Base-by-base conservation (phyloP, 35 echinoderm and acorn worm genomes). In the Apostichopus japonicus region DNA sequence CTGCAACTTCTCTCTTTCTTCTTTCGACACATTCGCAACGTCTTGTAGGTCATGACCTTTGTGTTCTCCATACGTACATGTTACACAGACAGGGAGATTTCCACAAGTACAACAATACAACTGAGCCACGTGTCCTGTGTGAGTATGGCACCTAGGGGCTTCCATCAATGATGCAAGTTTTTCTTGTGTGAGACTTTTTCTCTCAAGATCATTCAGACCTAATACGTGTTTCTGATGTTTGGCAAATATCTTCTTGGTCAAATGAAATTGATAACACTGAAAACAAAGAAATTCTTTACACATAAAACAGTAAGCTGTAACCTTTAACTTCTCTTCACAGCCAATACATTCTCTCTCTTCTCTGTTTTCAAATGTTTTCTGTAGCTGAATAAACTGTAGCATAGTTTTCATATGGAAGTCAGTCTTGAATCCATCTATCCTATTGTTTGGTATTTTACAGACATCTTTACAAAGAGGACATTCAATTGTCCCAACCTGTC, bases 281-380 rank as follows among this genome's bases (percentile, higher is more conserved):
- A 19, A 16, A 54, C 86, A 89, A 13, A 89, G 23, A 53, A 89
- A 89, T 5, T 72, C n/a, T 6, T 52, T 89, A 19, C 86, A 89
- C 27, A 55, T 89, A 22, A 89, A 89, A 16, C 86, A 89, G n/a
- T 72, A 89, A 4, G 86, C 59, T 72, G 23, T 24, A 75, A 54
- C 62, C 11, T 51, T 75, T 44, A 52, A 6, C 3, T 89, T n/a
- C 62, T 89, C 72, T n/a, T 13, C 56, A 58, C 81, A 84, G 53
- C 81, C 23, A 58, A 57, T 17, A 84, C 81, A 84, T 84, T 84
- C 54, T 16, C 81, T 52, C 15, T n/a, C 53, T 84, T 84, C 81
- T 6, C 59, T 13, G n/a, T 24, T 57, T 22, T 84, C 57, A 6
- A 84, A 23, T 4, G 54, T 19, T 51, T 57, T 55, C n/a, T 84